phyloP scores from a whole-genome alignment of 2,113 vertebrate genomes.

The Pardalotus punctatus region DNA sequence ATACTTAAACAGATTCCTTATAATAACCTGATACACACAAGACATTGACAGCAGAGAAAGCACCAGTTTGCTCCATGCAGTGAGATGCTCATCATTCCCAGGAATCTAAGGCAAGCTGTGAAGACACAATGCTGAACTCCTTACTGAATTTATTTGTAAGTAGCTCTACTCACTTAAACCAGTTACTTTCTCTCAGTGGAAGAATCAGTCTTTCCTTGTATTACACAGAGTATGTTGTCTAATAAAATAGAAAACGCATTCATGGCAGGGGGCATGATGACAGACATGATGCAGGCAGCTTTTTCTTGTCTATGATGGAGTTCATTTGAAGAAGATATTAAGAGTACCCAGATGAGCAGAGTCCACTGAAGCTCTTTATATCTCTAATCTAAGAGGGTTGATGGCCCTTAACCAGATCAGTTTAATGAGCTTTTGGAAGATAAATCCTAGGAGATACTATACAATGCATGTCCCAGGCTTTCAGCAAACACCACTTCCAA shows the following conservation, averaged over 20 bases:
- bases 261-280: background rate
- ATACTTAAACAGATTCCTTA: background rate
- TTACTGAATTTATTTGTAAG: background rate
- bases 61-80: background rate
- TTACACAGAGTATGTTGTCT: background rate
- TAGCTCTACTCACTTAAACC: background rate
- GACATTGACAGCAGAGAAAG: background rate
- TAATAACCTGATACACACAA: background rate
- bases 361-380: background rate
- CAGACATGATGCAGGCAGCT: background rate
- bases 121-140: background rate
- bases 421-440: conserved; percentile 54
- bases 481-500: background rate
- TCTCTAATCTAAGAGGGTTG: conserved; percentile 22
- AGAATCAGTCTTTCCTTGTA: background rate
- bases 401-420: conserved; percentile 52
- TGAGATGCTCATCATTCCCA: background rate
- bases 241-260: background rate
- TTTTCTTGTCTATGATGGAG: background rate
- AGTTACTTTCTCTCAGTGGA: background rate
- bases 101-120: background rate
- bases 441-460: conserved; percentile 24
- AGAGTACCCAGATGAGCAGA: background rate
- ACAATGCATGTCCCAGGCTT: background rate
- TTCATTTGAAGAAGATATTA: background rate